Evolutionary conservation across 1,140 invertebrate species (phyloP).

Genomic region (Trichoplusia ni): DNA sequence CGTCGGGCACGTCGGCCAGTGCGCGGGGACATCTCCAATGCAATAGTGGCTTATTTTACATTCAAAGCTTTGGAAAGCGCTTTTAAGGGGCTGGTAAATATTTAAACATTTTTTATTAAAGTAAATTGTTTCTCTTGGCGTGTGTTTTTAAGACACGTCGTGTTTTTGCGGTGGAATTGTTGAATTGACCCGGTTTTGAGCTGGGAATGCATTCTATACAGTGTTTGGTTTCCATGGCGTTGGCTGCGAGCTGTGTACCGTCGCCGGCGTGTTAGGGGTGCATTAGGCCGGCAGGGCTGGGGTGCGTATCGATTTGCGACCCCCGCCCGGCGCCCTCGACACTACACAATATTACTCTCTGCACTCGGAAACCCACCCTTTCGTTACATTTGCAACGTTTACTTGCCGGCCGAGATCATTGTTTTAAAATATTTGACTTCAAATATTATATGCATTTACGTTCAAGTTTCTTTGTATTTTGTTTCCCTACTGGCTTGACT

Average conservation of each 20-base stretch:
- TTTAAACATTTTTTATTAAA: slow-evolving; percentile 32
- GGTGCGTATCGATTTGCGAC: slow-evolving; percentile 73
- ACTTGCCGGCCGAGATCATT: slow-evolving; percentile 54
- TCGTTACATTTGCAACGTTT: slow-evolving; percentile 64
- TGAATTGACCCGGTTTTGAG: slow-evolving; percentile 52
- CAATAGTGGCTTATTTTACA: slow-evolving; percentile 38
- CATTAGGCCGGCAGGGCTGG: slow-evolving; percentile 64
- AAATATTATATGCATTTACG: neutral
- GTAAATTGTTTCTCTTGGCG: slow-evolving; percentile 3
- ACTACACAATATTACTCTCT: slow-evolving; percentile 63
- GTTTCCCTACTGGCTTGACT: neutral
- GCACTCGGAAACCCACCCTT: slow-evolving; percentile 60
- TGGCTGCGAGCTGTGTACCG: slow-evolving; percentile 48
- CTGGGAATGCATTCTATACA: slow-evolving; percentile 7
- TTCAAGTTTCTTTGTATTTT: neutral
- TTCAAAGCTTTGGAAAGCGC: slow-evolving; percentile 30
- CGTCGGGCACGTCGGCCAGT: neutral
- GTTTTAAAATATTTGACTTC: slow-evolving; percentile 53
- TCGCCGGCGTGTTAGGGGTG: slow-evolving; percentile 62
- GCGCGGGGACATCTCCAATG: slow-evolving; percentile 30
- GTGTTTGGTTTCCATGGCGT: slow-evolving; percentile 19
- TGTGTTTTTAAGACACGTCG: slow-evolving; percentile 11
- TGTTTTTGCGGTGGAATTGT: neutral
- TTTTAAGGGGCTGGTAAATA: slow-evolving; percentile 38
- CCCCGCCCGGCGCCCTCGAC: slow-evolving; percentile 46